Evolutionary conservation across 2,113 vertebrate genomes (phyloP), one percentile per base, ranked within the genome.

Genomic region (Leiothrix lutea): DNA sequence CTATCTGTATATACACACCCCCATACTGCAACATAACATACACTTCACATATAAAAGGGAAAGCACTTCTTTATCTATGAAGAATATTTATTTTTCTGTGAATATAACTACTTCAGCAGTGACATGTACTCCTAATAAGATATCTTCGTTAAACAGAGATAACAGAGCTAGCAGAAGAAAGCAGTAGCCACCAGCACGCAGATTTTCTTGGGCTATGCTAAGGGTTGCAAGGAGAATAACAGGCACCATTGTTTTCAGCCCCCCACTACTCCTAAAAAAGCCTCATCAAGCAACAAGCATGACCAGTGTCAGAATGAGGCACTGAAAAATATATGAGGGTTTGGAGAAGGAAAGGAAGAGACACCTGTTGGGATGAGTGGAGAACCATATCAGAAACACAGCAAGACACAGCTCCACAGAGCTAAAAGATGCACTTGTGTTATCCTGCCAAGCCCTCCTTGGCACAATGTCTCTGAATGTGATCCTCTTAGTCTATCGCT

Each of bases 401-500:
- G 51, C 33, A 38, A 92, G 75, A 54, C 80, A 75, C 36, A 92
- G 61, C 48, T 79, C 80, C n/a, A 38, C 36, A 79, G 82, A 88
- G 83, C 90, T 84, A 60, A 58, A 65, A 87, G 86, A 84, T 86
- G 92, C 88, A 89, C 61, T 92, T 74, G 36, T 25, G 47, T 86
- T 88, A 88, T 90, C 77, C 95, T 90, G 92, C 88, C 94, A 91
- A 90, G 61, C 36, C 80, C 69, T 82, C 42, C 69, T 66, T 95
- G 92, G 96, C 94, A 91, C 94, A 77, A 51, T 62, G 65, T 81
- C 88, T 81, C 91, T 89, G 50, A 28, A 58, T 72, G 89, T 81
- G 91, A 95, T 94, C 92, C 92, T 94, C 92, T 96, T 84, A 94
- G 77, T 91, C 86, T 89, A 40, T 72, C 38, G 8, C 92, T 87